phyloP scores from a whole-genome alignment of 2,113 vertebrate species.

The Hypanus sabinus region DNA sequence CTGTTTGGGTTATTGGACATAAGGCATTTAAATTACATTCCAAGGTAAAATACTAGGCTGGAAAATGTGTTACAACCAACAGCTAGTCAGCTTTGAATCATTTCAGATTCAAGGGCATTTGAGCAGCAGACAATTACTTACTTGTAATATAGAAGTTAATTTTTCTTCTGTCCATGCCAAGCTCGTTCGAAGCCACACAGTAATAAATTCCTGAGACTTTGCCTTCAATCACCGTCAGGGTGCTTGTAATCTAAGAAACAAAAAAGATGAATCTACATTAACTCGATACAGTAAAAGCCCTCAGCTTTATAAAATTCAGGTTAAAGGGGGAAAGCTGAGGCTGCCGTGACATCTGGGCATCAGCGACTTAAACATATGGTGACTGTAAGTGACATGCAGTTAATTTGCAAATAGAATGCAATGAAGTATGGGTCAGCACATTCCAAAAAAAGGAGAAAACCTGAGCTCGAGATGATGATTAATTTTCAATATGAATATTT shows the following conservation, averaged over 20 bases:
- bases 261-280: background rate
- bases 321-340: background rate
- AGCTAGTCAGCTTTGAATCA: background rate
- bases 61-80: background rate
- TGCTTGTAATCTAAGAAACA: slow-evolving; percentile 62
- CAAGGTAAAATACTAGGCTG: background rate
- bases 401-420: background rate
- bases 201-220: slow-evolving; percentile 64
- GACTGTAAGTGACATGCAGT: background rate
- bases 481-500: background rate
- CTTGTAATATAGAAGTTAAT: slow-evolving; percentile 68
- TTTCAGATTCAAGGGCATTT: background rate
- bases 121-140: slow-evolving; percentile 47
- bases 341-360: background rate
- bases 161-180: slow-evolving; percentile 48
- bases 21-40: too few species aligned
- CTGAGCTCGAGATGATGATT: background rate
- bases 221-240: slow-evolving; percentile 51
- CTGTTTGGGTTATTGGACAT: background rate
- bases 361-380: too few species aligned
- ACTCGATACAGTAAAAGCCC: background rate
- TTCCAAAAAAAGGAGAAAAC: background rate
- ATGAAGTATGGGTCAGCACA: background rate
- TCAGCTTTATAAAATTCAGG: background rate
- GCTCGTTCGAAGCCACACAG: slow-evolving; percentile 64